These are phyloP conservation scores for Venturia canescens DNA, from an alignment of 1,140 invertebrate species.

Conservation along the genomic window DNA sequence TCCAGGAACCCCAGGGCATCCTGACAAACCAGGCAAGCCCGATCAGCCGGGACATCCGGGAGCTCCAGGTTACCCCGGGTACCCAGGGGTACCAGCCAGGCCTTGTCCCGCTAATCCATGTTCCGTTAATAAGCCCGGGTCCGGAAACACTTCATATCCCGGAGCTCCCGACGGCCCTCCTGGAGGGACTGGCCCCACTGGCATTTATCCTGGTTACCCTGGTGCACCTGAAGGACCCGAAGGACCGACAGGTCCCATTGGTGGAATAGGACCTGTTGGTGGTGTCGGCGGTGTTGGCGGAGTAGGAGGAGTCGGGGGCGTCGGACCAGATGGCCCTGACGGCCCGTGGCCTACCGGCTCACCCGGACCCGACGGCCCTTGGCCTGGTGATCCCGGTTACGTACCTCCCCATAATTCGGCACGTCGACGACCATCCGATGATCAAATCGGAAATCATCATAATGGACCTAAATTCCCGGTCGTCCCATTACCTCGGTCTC, in stretches of 20 bases:
- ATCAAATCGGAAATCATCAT: neutral
- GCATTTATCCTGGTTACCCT: conserved; percentile 14
- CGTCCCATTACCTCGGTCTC: no score
- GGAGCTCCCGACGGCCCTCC: conserved; percentile 42
- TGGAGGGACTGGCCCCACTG: conserved; percentile 8
- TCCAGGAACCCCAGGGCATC: no score
- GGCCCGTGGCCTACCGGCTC: conserved; percentile 66
- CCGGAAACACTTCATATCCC: no score
- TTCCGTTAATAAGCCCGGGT: neutral
- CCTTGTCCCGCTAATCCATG: conserved; percentile 40
- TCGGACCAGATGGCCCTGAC: conserved; percentile 59
- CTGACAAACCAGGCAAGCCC: no score
- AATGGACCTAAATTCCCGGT: neutral
- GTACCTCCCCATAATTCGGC: conserved; percentile 28
- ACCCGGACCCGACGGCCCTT: conserved; percentile 68
- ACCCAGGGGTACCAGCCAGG: conserved; percentile 43
- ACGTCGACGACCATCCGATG: neutral
- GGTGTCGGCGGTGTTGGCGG: conserved; percentile 55
- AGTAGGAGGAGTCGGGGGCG: conserved; percentile 55
- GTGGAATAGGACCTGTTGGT: conserved; percentile 47
- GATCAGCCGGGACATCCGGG: conserved; percentile 47
- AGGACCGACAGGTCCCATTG: conserved; percentile 24
- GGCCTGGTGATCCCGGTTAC: conserved; percentile 69
- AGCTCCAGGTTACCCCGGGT: conserved; percentile 40
- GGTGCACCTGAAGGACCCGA: conserved; percentile 2